Evolutionary conservation across 2,113 vertebrate species (phyloP).

Genomic region (Marmota monax): DNA sequence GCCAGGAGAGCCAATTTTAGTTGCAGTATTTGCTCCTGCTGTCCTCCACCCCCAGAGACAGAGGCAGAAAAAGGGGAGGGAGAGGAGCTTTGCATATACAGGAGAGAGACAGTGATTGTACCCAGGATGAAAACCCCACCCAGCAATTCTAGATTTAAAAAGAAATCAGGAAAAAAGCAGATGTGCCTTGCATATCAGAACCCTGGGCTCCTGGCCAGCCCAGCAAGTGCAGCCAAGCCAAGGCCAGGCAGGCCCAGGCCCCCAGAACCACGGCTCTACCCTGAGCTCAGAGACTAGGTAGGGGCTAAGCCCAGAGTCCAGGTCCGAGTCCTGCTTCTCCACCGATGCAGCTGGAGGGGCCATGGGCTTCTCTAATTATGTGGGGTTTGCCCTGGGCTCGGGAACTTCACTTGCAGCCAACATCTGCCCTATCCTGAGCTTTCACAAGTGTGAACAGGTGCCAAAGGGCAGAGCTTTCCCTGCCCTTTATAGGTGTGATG

Average conservation of each 20-base stretch:
- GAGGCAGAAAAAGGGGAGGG: rapidly evolving
- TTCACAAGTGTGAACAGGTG: background rate
- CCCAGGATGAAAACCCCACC: background rate
- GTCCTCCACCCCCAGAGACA: rapidly evolving
- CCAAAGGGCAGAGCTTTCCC: too few relatives aligned
- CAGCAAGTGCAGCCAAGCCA: background rate
- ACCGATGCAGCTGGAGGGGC: rapidly evolving
- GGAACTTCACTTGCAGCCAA: background rate
- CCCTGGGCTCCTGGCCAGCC: background rate
- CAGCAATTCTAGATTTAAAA: background rate
- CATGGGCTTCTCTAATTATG: too few relatives aligned
- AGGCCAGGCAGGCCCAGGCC: background rate
- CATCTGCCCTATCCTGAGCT: rapidly evolving
- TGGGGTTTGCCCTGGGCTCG: background rate
- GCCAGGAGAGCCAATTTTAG: too few relatives aligned
- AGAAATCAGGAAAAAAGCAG: background rate
- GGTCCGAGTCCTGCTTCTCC: too few relatives aligned
- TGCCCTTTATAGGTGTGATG: too few relatives aligned
- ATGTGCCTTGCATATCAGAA: too few relatives aligned
- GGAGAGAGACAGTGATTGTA: background rate
- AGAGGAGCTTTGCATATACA: rapidly evolving
- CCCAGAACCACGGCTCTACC: rapidly evolving
- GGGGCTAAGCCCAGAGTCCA: too few relatives aligned
- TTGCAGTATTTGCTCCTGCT: background rate
- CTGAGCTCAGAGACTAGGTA: background rate